Base-by-base conservation (phyloP, 2,888 invertebrate species). In the Ophioninae sp. region DNA sequence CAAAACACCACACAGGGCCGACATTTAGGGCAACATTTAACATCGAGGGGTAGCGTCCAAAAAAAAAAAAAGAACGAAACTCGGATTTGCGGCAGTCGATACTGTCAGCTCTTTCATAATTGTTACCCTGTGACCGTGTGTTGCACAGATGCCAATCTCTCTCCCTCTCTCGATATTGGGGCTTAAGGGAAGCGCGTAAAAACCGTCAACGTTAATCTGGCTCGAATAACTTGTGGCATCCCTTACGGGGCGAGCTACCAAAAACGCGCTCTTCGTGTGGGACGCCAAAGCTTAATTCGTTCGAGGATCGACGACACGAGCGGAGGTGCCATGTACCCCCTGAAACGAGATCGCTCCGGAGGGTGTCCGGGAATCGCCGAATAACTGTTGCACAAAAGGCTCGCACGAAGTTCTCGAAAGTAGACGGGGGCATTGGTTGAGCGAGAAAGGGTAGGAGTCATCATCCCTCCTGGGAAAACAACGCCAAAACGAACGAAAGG, bases 61-160 rank as follows among this genome's bases (percentile, higher is more conserved):
- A 30, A 30, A 30, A 68, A 41, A 23, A 57, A n/a, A 59, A 70
- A 69, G 56, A 21, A 70, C 20, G 6, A 59, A 17, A 13, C 7
- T 17, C 57, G 1, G 30, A 30, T 30, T n/a, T n/a, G 64, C 65
- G 64, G 56, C 41, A 59, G 83, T 64, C 23, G 8, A 41, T 68
- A 44, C 21, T 75, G 79, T 59, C 61, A 10, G 23, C 21, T 39
- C 39, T 21, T 17, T 61, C 13, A 70, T 69, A 67, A 62, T 85
- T 85, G 87, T 62, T 21, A 85, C 86, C 85, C 86, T 79, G 87
- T 88, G 87, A 74, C 30, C 7, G n/a, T 44, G 13, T 74, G 10
- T 6, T 88, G 88, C 89, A 88, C 87, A 89, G 91, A 91, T 91
- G 90, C 87, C 88, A 90, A 92, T 91, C 91, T 89, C 88, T 86